A percentile compares a stretch with the other conserved stretches of the same genome.
phyloP scores from a whole-genome alignment of 2,113 vertebrate species.

The Microcebus ravelobensis region DNA sequence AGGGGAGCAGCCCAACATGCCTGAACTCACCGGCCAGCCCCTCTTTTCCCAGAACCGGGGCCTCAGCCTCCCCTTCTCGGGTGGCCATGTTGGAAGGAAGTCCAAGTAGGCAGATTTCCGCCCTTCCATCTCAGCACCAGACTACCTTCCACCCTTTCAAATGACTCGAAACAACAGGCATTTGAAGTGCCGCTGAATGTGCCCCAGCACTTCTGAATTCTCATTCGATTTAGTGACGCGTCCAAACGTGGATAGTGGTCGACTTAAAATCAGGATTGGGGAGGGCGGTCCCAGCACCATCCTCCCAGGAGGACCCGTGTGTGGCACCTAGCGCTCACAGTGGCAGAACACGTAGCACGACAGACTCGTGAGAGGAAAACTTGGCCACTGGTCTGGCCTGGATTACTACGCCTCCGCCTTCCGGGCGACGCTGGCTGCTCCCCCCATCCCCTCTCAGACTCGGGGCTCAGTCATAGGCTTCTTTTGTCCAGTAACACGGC shows the following conservation, averaged over 20 bases:
- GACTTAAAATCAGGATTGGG: background rate
- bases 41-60: background rate
- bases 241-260: background rate
- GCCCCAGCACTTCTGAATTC: background rate
- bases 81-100: background rate
- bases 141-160: background rate
- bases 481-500: background rate
- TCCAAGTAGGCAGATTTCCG: background rate
- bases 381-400: background rate
- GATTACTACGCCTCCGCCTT: background rate
- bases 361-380: background rate
- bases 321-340: background rate
- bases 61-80: background rate
- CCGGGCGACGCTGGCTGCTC: background rate
- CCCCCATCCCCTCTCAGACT: background rate
- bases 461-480: background rate
- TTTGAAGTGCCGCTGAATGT: background rate
- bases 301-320: background rate
- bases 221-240: rapidly evolving
- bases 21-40: background rate
- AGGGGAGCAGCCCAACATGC: background rate
- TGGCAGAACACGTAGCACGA: background rate
- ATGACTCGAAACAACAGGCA: background rate
- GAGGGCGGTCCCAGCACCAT: rapidly evolving
- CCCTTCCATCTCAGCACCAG: background rate